Conservation (phyloP, 2,113 vertebrate species). For the Ophiodon elongatus region DNA sequence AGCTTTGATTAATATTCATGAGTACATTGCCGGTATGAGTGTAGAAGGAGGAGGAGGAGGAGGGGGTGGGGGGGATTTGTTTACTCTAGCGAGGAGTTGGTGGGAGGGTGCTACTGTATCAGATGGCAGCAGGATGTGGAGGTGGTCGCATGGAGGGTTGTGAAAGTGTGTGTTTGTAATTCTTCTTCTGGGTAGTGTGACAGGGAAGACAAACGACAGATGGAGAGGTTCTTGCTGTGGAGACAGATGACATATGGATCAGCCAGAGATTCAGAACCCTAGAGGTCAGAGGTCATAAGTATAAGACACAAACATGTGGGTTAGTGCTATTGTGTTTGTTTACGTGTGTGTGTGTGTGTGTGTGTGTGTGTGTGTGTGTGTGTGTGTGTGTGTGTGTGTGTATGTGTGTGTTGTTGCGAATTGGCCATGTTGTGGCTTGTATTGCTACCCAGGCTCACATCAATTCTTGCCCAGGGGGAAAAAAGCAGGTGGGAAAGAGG, state of each 20-base stretch:
- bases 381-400: neutral
- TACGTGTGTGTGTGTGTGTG: neutral
- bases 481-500: neutral
- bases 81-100: constrained; percentile 23
- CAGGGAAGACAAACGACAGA: constrained; percentile 7
- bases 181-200: constrained; percentile 26
- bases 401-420: neutral
- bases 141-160: constrained; percentile 20
- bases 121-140: constrained; percentile 30
- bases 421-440: neutral
- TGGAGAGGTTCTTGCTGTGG: constrained; percentile 19
- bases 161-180: constrained; percentile 29
- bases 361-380: too few species aligned
- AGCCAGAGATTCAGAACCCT: constrained; percentile 24
- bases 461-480: neutral
- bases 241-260: constrained; percentile 40
- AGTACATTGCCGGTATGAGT: constrained; percentile 32
- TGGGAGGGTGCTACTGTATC: constrained; percentile 24
- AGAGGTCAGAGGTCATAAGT: constrained; percentile 43
- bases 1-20: constrained; percentile 77
- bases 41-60: neutral
- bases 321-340: neutral
- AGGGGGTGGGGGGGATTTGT: neutral
- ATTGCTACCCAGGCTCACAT: constrained; percentile 7
- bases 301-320: constrained; percentile 34